A percentile compares a stretch with the other conserved stretches of the same genome.
Conservation (phyloP, 2,888 invertebrate species). For the Synanthedon vespiformis region DNA sequence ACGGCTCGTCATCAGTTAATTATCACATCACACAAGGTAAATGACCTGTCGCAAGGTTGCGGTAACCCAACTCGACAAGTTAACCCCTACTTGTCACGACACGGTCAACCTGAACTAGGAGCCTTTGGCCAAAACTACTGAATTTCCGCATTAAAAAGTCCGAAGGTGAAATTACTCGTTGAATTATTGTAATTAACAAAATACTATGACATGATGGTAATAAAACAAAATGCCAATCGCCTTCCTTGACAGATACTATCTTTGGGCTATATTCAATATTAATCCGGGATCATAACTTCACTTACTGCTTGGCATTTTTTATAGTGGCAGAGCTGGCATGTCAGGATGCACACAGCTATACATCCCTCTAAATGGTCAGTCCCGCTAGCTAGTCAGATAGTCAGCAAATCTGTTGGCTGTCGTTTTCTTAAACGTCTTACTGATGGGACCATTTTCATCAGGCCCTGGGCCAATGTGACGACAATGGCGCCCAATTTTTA, state of each 20-base stretch:
- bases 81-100: neutral
- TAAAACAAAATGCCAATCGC: neutral
- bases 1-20: neutral
- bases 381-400: too few relatives aligned
- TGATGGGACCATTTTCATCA: too few relatives aligned
- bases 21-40: slow-evolving; percentile 12
- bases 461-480: too few relatives aligned
- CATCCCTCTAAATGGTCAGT: too few relatives aligned
- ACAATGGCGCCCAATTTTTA: too few relatives aligned
- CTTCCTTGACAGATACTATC: neutral
- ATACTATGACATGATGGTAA: neutral
- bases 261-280: too few relatives aligned
- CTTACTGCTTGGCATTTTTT: too few relatives aligned
- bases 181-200: neutral
- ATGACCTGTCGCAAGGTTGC: slow-evolving; percentile 12
- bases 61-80: neutral
- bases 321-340: too few relatives aligned
- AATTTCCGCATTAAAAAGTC: slow-evolving; percentile 9
- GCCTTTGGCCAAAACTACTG: slow-evolving; percentile 10
- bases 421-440: too few relatives aligned
- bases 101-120: slow-evolving; percentile 4
- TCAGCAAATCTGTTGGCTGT: too few relatives aligned
- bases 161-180: neutral
- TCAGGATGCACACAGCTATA: too few relatives aligned
- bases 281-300: too few relatives aligned